phyloP scores from a whole-genome alignment of 2,797 vertebrate species.

The Semotilus atromaculatus region DNA sequence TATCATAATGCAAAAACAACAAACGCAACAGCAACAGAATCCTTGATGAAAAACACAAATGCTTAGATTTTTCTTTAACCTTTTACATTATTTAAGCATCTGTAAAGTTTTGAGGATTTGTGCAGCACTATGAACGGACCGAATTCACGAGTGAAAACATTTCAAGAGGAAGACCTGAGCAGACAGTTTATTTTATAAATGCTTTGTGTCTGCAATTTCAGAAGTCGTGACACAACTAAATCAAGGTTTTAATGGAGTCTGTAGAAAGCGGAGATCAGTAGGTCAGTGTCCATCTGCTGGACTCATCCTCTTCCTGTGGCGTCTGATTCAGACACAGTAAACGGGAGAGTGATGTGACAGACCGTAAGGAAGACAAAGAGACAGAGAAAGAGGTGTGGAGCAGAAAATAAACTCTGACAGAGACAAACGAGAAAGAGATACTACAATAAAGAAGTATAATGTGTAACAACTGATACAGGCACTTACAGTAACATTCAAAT shows the following conservation, averaged over 20 bases:
- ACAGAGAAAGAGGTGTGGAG: not conserved
- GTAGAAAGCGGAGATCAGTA: constrained; percentile 57
- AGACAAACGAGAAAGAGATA: not conserved
- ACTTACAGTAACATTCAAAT: constrained; percentile 29
- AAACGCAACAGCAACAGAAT: not conserved
- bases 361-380: constrained; percentile 7
- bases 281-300: constrained; percentile 75
- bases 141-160: not conserved
- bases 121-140: not conserved
- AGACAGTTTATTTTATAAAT: constrained; percentile 14
- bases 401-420: not conserved
- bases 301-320: constrained; percentile 67
- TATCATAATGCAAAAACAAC: not conserved
- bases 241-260: not conserved
- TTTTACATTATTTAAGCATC: not conserved
- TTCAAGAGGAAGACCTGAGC: not conserved
- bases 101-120: not conserved
- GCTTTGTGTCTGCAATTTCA: constrained; percentile 16
- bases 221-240: not conserved
- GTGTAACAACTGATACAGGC: constrained; percentile 34
- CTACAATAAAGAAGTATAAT: constrained; percentile 15
- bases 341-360: not conserved
- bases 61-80: not conserved
- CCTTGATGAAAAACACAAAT: not conserved
- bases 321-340: not conserved